These are phyloP conservation scores for Empidonax traillii DNA, from an alignment of 2,113 vertebrate genomes.

Conservation along the genomic window DNA sequence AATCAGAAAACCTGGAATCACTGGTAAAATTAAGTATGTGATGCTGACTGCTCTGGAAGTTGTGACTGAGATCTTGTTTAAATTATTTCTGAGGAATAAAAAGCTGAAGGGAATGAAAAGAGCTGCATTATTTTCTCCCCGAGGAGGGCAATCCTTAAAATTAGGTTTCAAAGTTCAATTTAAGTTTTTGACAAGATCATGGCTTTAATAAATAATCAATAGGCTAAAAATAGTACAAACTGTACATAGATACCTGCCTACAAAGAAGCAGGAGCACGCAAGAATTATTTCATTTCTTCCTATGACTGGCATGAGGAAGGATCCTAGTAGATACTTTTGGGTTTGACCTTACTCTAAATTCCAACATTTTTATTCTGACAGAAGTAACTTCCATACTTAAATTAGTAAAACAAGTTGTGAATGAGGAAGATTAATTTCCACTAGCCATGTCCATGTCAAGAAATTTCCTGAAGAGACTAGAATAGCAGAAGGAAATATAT, in stretches of 20 bases:
- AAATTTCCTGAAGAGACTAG: neutral
- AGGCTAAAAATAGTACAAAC: neutral
- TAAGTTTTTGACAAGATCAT: neutral
- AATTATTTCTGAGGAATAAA: neutral
- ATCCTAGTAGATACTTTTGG: fast-evolving
- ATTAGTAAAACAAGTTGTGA: neutral
- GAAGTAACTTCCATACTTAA: neutral
- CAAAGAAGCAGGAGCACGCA: neutral
- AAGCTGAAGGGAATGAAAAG: neutral
- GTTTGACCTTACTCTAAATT: neutral
- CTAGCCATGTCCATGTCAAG: neutral
- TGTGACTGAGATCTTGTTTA: neutral
- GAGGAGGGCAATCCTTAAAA: neutral
- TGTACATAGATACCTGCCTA: neutral
- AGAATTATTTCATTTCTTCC: neutral
- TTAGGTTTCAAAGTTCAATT: neutral
- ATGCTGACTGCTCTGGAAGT: neutral
- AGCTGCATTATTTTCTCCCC: neutral
- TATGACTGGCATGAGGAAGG: neutral
- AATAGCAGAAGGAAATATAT: neutral
- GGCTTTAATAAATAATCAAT: neutral
- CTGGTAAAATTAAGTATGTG: neutral
- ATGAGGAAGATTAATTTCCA: neutral
- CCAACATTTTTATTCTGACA: neutral
- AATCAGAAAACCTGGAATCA: neutral